These are phyloP conservation scores for Pandemis cinnamomeana DNA, from an alignment of 2,888 invertebrate genomes.

Conservation along the genomic window DNA sequence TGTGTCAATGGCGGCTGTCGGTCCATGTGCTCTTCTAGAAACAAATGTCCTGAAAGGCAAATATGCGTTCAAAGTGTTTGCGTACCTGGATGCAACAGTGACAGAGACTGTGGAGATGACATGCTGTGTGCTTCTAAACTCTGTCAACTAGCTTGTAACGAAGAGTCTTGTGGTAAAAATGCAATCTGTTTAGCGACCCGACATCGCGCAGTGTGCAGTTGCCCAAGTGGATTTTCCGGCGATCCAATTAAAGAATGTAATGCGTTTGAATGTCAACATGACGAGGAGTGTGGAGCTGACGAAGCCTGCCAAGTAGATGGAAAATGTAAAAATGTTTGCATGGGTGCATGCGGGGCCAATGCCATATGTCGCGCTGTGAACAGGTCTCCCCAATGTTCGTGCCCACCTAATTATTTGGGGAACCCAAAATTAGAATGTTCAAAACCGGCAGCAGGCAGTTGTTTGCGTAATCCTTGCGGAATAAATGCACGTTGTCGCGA, in stretches of 20 bases:
- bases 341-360: conserved; percentile 91
- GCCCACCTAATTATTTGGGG: conserved; percentile 91
- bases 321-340: conserved; percentile 92
- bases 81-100: conserved; percentile 90
- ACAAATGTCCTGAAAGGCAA: conserved; percentile 90
- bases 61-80: conserved; percentile 90
- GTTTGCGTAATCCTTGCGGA: conserved; percentile 93
- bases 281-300: conserved; percentile 90
- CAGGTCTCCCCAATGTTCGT: conserved; percentile 92
- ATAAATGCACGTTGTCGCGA: conserved; percentile 93
- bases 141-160: conserved; percentile 89
- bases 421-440: conserved; percentile 92
- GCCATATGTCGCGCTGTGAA: conserved; percentile 93
- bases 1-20: conserved; percentile 90
- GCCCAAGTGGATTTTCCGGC: conserved; percentile 93
- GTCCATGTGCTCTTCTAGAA: conserved; percentile 87
- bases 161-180: conserved; percentile 90
- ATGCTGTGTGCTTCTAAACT: conserved; percentile 88
- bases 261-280: conserved; percentile 89
- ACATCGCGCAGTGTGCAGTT: conserved; percentile 93
- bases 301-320: conserved; percentile 89
- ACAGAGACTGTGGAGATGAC: conserved; percentile 91
- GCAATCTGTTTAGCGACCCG: conserved; percentile 91
- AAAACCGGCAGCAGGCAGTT: conserved; percentile 88
- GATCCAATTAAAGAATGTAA: conserved; percentile 91